Conservation (phyloP, 35 echinoderm and acorn worm genomes). For the Apostichopus parvimensis region DNA sequence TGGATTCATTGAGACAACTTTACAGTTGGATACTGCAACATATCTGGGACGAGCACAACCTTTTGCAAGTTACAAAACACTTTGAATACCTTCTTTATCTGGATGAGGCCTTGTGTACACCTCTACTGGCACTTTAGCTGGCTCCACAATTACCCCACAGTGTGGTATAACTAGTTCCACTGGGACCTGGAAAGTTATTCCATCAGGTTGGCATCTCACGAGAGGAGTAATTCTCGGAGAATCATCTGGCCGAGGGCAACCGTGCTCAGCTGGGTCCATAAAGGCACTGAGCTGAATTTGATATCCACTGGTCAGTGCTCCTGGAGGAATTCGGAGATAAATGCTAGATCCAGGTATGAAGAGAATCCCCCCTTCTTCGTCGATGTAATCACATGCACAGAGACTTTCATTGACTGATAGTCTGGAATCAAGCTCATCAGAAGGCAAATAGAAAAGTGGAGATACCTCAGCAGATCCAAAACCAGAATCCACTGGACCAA, state of each 20-base stretch:
- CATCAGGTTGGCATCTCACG: constrained; percentile 16
- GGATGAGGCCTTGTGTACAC: background rate
- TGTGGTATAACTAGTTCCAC: constrained; percentile 19
- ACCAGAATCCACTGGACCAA: background rate
- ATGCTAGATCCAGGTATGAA: background rate
- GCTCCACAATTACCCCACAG: constrained; percentile 25
- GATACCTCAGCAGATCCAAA: background rate
- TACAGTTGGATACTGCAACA: too few relatives aligned
- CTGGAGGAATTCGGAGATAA: background rate
- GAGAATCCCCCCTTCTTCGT: background rate
- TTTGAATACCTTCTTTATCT: background rate
- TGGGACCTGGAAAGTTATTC: background rate
- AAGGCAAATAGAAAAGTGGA: background rate
- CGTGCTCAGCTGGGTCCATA: background rate
- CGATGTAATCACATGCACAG: constrained; percentile 12
- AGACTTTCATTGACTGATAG: background rate
- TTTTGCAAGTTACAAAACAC: too few relatives aligned
- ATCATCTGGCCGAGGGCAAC: background rate
- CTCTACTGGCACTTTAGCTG: background rate
- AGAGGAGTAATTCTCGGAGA: constrained; percentile 10
- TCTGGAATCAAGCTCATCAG: background rate
- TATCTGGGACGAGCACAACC: too few relatives aligned
- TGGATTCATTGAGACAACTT: too few relatives aligned
- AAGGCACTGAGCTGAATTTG: background rate
- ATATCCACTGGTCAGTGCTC: background rate